Conservation (phyloP, 2,113 vertebrate genomes). For the Atrichornis clamosus region DNA sequence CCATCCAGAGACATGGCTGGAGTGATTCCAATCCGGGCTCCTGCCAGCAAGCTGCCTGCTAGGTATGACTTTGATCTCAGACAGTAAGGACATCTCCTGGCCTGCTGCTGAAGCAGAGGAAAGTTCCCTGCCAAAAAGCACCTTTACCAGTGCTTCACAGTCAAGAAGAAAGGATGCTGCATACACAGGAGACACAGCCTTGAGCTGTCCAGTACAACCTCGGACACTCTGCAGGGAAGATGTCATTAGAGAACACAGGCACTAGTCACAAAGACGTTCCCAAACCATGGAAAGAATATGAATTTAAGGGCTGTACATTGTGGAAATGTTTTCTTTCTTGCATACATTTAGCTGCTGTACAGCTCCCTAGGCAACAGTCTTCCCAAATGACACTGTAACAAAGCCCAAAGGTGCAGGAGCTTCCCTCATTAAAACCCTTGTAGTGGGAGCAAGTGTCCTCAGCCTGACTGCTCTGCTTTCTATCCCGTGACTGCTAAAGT, state of each 20-base stretch:
- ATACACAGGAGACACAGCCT: not conserved
- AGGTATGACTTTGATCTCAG: not conserved
- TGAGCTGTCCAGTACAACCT: not conserved
- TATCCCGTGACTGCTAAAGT: not conserved
- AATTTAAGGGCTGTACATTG: not conserved
- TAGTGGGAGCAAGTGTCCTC: not conserved
- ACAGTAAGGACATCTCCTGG: not conserved
- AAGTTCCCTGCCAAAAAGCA: not conserved
- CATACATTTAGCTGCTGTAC: not conserved
- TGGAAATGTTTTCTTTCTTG: not conserved
- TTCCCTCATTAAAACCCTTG: not conserved
- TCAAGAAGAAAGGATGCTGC: not conserved
- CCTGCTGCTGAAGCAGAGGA: not conserved
- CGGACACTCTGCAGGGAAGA: not conserved
- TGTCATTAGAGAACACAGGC: not conserved
- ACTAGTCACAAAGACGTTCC: not conserved
- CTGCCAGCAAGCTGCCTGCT: not conserved
- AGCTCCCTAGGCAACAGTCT: constrained; percentile 54
- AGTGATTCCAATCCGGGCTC: not conserved
- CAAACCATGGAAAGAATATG: not conserved
- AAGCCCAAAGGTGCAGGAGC: not conserved
- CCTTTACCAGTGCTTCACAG: not conserved
- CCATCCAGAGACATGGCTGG: not conserved
- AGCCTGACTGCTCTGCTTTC: not conserved
- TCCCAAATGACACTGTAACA: constrained; percentile 30